These are phyloP conservation scores for Aporrectodea caliginosa DNA, from an alignment of 1,140 invertebrate species.

Conservation along the genomic window DNA sequence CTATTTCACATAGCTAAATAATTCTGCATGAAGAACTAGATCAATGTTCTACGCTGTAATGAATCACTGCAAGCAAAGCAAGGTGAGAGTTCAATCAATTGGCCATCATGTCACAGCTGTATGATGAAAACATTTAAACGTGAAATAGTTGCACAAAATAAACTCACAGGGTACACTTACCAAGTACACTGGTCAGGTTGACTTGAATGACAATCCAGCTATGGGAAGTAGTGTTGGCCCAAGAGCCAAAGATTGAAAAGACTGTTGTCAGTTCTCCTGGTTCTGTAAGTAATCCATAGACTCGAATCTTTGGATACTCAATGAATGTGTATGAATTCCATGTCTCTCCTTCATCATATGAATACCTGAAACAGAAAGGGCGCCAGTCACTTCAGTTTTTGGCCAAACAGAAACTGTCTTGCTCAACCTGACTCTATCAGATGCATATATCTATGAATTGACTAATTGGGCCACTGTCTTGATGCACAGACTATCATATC, in stretches of 20 bases:
- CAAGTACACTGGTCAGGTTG: conserved; percentile 70
- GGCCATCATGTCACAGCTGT: neutral
- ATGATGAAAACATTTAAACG: neutral
- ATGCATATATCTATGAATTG: neutral
- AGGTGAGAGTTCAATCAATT: too few relatives aligned
- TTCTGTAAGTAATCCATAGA: conserved; percentile 85
- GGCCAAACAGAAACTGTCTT: neutral
- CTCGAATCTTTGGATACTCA: conserved; percentile 59
- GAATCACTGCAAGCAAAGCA: neutral
- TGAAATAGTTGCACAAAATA: neutral
- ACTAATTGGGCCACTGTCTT: neutral
- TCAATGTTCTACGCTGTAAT: neutral
- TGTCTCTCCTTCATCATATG: conserved; percentile 76
- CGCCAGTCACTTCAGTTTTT: neutral
- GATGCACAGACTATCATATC: neutral
- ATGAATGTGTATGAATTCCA: conserved; percentile 72
- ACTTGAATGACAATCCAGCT: conserved; percentile 84
- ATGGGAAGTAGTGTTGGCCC: conserved; percentile 64
- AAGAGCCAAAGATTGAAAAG: conserved; percentile 84
- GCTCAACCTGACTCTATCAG: neutral
- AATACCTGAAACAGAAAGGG: conserved; percentile 61
- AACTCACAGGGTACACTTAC: conserved; percentile 43
- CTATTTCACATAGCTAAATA: neutral
- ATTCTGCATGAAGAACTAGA: neutral
- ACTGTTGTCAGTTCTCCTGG: conserved; percentile 85